A percentile compares a stretch with the other conserved stretches of the same genome.
phyloP scores from a whole-genome alignment of 2,113 vertebrate species.

The Scophthalmus maximus region DNA sequence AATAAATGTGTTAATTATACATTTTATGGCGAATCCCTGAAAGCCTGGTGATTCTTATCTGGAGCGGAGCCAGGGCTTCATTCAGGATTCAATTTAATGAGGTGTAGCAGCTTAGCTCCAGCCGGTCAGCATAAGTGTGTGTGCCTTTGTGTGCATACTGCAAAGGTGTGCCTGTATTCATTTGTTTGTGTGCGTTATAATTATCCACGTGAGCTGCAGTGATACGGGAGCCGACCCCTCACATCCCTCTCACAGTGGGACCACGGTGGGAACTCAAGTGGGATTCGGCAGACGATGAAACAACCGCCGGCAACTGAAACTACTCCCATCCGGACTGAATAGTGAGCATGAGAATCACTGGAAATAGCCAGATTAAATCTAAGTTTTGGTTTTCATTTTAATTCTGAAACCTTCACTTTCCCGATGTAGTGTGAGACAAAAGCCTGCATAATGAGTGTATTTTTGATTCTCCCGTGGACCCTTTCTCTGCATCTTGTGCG shows the following conservation, averaged over 20 bases:
- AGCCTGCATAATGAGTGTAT: slow-evolving; percentile 30
- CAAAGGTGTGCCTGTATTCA: slow-evolving; percentile 18
- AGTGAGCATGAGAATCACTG: slow-evolving; percentile 14
- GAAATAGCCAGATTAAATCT: neutral
- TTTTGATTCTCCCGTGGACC: slow-evolving; percentile 15
- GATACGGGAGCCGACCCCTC: slow-evolving; percentile 46
- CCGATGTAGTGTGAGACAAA: no score
- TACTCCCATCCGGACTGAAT: slow-evolving; percentile 1
- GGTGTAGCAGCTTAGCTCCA: slow-evolving; percentile 67
- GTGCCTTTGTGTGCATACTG: slow-evolving; percentile 35
- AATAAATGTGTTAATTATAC: slow-evolving; percentile 69
- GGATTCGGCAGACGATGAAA: slow-evolving; percentile 22
- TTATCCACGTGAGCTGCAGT: slow-evolving; percentile 61
- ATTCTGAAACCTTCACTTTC: no score
- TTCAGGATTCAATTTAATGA: slow-evolving; percentile 79
- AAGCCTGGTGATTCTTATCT: slow-evolving; percentile 70
- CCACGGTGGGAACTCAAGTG: slow-evolving; percentile 35
- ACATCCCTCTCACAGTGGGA: slow-evolving; percentile 46
- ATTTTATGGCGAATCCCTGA: slow-evolving; percentile 59
- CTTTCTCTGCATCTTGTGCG: slow-evolving; percentile 33
- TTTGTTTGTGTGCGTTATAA: slow-evolving; percentile 54
- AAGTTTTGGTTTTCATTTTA: neutral
- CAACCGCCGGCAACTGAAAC: slow-evolving; percentile 9
- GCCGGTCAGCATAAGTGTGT: slow-evolving; percentile 54
- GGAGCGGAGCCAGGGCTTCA: slow-evolving; percentile 59